phyloP scores from a whole-genome alignment of 2,113 vertebrate genomes.

The Channa argus region DNA sequence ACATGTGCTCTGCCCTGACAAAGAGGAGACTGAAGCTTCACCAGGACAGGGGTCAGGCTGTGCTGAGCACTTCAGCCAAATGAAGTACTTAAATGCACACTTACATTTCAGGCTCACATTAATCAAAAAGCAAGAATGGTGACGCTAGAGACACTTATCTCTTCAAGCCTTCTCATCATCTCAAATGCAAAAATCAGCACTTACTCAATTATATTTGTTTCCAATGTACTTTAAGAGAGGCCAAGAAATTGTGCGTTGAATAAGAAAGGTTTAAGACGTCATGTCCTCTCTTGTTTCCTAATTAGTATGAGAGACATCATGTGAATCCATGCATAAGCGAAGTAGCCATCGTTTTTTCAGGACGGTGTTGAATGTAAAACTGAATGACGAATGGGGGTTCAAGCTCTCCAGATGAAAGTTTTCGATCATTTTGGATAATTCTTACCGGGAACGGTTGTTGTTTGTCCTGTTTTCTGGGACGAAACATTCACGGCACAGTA shows the following conservation, averaged over 20 bases:
- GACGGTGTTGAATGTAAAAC: constrained; percentile 68
- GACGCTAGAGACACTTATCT: background rate
- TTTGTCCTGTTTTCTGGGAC: constrained; percentile 65
- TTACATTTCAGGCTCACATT: background rate
- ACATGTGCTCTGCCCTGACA: constrained; percentile 27
- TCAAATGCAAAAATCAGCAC: constrained; percentile 27
- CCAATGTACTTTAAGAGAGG: constrained; percentile 10
- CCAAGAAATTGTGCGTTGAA: constrained; percentile 52
- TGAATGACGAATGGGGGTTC: constrained; percentile 19
- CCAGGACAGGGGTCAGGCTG: background rate
- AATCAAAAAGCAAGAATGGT: background rate
- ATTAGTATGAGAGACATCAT: constrained; percentile 15
- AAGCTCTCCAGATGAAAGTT: background rate
- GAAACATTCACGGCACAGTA: constrained; percentile 71
- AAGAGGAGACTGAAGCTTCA: constrained; percentile 46
- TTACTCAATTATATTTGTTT: background rate
- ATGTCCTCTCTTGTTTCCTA: constrained; percentile 12
- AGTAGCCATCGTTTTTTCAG: constrained; percentile 5
- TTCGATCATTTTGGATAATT: constrained; percentile 32
- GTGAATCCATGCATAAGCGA: constrained; percentile 24
- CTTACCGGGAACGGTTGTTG: constrained; percentile 44
- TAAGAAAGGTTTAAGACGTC: constrained; percentile 5
- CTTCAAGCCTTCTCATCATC: background rate
- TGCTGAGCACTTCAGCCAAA: constrained; percentile 6
- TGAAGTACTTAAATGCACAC: background rate